Percentiles rank a stretch among this genome's conserved stretches.
phyloP scores from a whole-genome alignment of 2,888 invertebrate species.

The Trypoxylon attenuatum region DNA sequence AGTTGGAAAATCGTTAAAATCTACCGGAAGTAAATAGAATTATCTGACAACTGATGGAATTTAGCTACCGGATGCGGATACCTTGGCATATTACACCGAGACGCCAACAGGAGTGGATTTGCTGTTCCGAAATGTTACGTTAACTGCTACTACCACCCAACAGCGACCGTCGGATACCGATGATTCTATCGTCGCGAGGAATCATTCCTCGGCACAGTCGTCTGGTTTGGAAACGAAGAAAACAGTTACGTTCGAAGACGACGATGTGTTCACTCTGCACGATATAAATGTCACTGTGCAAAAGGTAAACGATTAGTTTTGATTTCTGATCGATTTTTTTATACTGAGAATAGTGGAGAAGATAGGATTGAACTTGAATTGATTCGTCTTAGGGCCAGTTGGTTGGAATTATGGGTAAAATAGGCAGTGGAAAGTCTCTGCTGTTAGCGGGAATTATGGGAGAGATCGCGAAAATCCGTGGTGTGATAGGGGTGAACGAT shows the following conservation, averaged over 20 bases:
- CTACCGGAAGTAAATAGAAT: background rate
- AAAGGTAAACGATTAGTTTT: too few relatives aligned
- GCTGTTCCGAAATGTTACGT: slow-evolving; percentile 58
- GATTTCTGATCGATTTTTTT: background rate
- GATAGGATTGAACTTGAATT: slow-evolving; percentile 55
- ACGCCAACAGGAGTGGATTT: slow-evolving; percentile 60
- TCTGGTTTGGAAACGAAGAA: slow-evolving; percentile 46
- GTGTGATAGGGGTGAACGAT: slow-evolving; percentile 82
- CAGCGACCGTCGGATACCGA: slow-evolving; percentile 8
- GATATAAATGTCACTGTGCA: slow-evolving; percentile 72
- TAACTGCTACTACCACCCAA: slow-evolving; percentile 45
- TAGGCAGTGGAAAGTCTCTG: slow-evolving; percentile 94
- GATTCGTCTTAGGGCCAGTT: slow-evolving; percentile 80
- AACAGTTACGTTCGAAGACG: slow-evolving; percentile 57
- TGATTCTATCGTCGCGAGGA: slow-evolving; percentile 19
- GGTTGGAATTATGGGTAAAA: slow-evolving; percentile 90
- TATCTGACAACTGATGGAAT: slow-evolving; percentile 33
- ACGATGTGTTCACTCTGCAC: slow-evolving; percentile 69
- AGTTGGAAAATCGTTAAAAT: too few relatives aligned
- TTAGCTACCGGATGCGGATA: slow-evolving; percentile 80
- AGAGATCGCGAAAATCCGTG: slow-evolving; percentile 84
- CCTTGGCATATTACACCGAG: slow-evolving; percentile 78
- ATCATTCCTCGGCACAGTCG: slow-evolving; percentile 22
- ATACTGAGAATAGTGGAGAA: slow-evolving; percentile 31
- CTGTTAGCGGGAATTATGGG: slow-evolving; percentile 89